Percentiles rank a stretch among this genome's conserved stretches.
Conservation (phyloP, 2,113 vertebrate genomes). For the Periophthalmodon schlosseri region DNA sequence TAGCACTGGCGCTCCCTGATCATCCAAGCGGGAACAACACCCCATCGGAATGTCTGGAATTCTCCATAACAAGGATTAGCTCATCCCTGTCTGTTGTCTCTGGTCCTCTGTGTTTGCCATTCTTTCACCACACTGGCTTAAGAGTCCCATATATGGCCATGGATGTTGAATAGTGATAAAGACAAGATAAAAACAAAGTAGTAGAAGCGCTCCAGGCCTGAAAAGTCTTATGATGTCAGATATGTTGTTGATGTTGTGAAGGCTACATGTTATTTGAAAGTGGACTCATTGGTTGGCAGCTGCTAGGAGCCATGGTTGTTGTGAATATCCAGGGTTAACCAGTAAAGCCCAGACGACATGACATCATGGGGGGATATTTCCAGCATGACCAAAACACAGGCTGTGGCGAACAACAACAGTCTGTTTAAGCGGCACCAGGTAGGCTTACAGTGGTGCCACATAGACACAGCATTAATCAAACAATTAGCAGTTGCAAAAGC, state of each 20-base stretch:
- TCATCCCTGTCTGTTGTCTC: constrained; percentile 74
- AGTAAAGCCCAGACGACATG: constrained; percentile 46
- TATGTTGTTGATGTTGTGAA: neutral
- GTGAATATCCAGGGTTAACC: constrained; percentile 39
- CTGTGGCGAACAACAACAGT: constrained; percentile 18
- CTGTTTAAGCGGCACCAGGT: constrained; percentile 1
- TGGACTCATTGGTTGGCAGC: constrained; percentile 28
- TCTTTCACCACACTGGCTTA: constrained; percentile 54
- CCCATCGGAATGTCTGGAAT: constrained; percentile 75
- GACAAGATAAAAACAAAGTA: constrained; percentile 16
- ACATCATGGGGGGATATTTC: constrained; percentile 51
- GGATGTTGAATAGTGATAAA: constrained; percentile 21
- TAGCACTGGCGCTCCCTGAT: constrained; percentile 46
- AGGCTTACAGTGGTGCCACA: neutral
- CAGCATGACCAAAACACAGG: constrained; percentile 13
- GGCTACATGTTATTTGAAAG: neutral
- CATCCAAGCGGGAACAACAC: constrained; percentile 59
- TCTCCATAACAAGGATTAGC: constrained; percentile 75
- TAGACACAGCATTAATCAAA: neutral
- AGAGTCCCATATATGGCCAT: constrained; percentile 42
- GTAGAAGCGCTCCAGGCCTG: neutral
- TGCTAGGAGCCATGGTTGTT: constrained; percentile 30
- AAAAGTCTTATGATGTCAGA: neutral
- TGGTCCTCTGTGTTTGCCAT: constrained; percentile 59
- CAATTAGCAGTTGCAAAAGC: neutral